Base-by-base conservation (phyloP, 2,113 vertebrate species). In the Phoxinus phoxinus region DNA sequence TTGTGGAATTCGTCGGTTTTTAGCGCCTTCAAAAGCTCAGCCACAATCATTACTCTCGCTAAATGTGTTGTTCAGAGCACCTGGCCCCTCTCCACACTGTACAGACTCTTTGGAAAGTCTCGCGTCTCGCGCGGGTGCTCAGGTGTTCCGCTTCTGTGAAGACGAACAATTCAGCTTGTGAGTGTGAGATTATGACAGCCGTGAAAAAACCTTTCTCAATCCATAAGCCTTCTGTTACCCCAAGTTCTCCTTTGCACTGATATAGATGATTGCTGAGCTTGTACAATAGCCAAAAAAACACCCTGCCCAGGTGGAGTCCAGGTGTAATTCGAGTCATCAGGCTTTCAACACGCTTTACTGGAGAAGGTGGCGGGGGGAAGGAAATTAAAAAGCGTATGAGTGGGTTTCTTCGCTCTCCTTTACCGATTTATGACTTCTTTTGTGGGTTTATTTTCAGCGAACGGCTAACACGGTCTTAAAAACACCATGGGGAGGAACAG, bases 21-120 rank as follows among this genome's bases (percentile, higher is more conserved):
- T 44, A n/a, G 35, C 44, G 15, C 74, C 13, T 17, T 67, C 51
- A 74, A 77, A 41, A 63, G 76, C 80, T 81, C 59, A 67, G 56
- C 10, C 37, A 63, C 84, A 81, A 81, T 86, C 65, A 59, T 58
- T 53, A 21, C 77, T 74, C 81, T 63, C 25, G 69, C 32, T 87
- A 85, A 87, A 85, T 73, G 85, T 87, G 88, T 85, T 41, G 10
- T 72, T 56, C n/a, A 35, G 85, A 83, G 87, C 85, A 89, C 85
- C 87, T 88, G 87, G 85, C 51, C 59, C 85, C 67, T 76, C 72
- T 86, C 71, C 63, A 69, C 80, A 69, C 44, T 35, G 27, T 81
- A 69, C 80, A 77, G 80, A 25, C 17, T 83, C 85, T 83, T 58
- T 72, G 72, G 77, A 83, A 84, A 59, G 59, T 48, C 78, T 65